Evolutionary conservation across 2,797 vertebrate species (phyloP).

Genomic region (Aulostomus chinensis): DNA sequence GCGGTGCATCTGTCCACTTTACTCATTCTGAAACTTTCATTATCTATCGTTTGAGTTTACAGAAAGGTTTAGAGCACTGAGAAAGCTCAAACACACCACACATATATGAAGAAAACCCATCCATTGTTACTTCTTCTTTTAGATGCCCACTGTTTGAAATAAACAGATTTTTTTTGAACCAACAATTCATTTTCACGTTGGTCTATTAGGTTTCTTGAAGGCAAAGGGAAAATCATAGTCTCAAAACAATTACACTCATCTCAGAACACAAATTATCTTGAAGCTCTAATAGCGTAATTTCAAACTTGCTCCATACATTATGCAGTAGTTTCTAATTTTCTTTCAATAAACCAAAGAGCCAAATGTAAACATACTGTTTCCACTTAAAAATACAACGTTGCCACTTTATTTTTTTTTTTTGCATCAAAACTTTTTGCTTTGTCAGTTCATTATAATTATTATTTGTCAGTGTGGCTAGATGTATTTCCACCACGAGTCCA

Average conservation of each 20-base stretch:
- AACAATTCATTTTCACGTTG: conserved; percentile 32
- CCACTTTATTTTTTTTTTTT: conserved; percentile 12
- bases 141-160: conserved; percentile 30
- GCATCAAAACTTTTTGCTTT: conserved; percentile 42
- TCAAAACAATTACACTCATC: conserved; percentile 47
- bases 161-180: conserved; percentile 25
- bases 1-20: background rate
- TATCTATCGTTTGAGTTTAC: conserved; percentile 6
- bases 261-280: conserved; percentile 56
- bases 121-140: conserved; percentile 22
- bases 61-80: conserved; percentile 15
- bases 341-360: conserved; percentile 34
- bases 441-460: conserved; percentile 49
- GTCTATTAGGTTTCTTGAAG: conserved; percentile 48
- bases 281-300: conserved; percentile 50
- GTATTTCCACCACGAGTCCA: conserved; percentile 35
- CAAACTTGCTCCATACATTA: conserved; percentile 39
- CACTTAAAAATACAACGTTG: conserved; percentile 1
- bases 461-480: conserved; percentile 36
- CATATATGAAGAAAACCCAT: background rate
- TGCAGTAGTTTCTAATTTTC: conserved; percentile 23
- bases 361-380: conserved; percentile 29
- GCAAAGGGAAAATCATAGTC: conserved; percentile 45
- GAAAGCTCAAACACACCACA: conserved; percentile 1
- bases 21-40: conserved; percentile 3